Evolutionary conservation across 1,140 invertebrate species (phyloP).

Genomic region (Bombyx mori): DNA sequence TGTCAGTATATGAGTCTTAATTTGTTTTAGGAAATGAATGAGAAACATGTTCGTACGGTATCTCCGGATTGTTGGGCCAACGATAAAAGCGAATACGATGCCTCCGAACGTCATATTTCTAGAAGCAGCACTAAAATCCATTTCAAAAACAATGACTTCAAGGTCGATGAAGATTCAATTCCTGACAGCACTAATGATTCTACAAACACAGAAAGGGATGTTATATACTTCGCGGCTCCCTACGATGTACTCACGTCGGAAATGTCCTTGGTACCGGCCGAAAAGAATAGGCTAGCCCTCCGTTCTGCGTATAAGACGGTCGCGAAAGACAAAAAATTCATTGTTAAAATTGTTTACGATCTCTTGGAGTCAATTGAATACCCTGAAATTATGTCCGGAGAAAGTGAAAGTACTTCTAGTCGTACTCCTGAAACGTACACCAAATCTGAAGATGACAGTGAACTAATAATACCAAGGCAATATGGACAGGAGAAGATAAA

Average conservation of each 20-base stretch:
- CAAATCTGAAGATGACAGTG: background rate
- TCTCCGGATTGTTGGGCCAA: constrained; percentile 24
- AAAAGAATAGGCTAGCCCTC: constrained; percentile 23
- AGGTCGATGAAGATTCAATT: background rate
- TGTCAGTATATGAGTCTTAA: background rate
- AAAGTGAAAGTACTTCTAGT: background rate
- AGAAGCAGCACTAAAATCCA: background rate
- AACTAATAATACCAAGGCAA: constrained; percentile 21
- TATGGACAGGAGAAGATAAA: constrained; percentile 26
- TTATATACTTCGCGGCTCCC: constrained; percentile 18
- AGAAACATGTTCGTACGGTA: constrained; percentile 37
- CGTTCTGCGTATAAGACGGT: constrained; percentile 11
- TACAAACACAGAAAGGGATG: constrained; percentile 11
- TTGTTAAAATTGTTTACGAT: constrained; percentile 32
- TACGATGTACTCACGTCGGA: constrained; percentile 15
- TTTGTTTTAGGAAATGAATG: constrained; percentile 26
- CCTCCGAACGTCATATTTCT: background rate
- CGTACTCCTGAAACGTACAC: background rate
- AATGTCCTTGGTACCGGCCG: constrained; percentile 28
- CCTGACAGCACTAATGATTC: constrained; percentile 1
- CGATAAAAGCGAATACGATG: constrained; percentile 8
- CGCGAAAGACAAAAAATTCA: constrained; percentile 27
- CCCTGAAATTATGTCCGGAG: constrained; percentile 2
- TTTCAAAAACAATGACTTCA: constrained; percentile 1
- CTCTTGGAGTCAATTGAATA: constrained; percentile 21